These are phyloP conservation scores for Flexamia atlantica DNA, from an alignment of 2,888 invertebrate species.

Conservation along the genomic window DNA sequence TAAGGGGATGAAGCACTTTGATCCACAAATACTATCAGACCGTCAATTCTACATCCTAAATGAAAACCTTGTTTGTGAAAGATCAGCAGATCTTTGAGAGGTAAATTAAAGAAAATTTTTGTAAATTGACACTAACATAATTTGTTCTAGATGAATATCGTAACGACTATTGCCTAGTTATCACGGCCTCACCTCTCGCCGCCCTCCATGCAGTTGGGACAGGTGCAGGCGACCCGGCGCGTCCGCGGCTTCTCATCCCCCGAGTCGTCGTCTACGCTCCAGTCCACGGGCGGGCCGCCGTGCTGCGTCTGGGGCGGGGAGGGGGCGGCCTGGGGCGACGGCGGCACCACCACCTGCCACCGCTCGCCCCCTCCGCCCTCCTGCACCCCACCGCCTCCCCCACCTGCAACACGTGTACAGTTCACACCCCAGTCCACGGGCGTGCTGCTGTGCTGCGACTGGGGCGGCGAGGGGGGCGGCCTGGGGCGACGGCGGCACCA, in stretches of 20 bases:
- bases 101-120: too few species aligned
- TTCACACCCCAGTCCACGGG: conserved; percentile 65
- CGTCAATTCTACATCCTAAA: too few species aligned
- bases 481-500: conserved; percentile 73
- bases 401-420: too few species aligned
- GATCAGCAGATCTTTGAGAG: too few species aligned
- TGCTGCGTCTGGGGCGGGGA: conserved; percentile 72
- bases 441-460: conserved; percentile 66
- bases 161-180: too few species aligned
- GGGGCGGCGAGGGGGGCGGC: conserved; percentile 73
- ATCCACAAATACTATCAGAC: too few species aligned
- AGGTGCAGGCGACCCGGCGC: conserved; percentile 96
- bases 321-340: conserved; percentile 73
- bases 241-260: conserved; percentile 68
- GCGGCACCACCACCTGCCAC: conserved; percentile 71
- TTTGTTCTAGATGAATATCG: too few species aligned
- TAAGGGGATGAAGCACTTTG: too few species aligned
- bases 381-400: not conserved
- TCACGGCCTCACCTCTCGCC: conserved; percentile 83
- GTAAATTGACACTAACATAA: too few species aligned
- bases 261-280: conserved; percentile 62
- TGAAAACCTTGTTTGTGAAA: too few species aligned
- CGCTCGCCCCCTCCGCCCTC: conserved; percentile 32
- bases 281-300: conserved; percentile 65
- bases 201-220: conserved; percentile 94